Evolutionary conservation across 1,140 invertebrate species (phyloP), one percentile per base, ranked within the genome.

Genomic region (Anoplophora glabripennis): DNA sequence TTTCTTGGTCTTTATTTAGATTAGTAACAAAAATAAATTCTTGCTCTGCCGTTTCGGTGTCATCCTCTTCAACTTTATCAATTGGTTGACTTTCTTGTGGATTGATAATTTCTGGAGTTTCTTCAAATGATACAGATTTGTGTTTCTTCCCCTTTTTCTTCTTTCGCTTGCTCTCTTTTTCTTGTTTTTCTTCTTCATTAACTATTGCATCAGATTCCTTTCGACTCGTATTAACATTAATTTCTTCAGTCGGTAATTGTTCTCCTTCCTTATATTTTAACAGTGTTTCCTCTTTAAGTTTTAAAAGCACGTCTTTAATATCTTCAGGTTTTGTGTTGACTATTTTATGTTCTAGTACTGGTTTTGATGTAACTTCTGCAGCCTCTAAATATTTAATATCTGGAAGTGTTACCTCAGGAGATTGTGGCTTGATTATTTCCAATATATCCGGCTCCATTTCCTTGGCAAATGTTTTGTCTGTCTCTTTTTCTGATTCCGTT

Each of bases 51-150:
- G 55, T 49, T 57, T 69, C 68, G 7, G 57, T 49, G 33, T 53
- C 47, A 37, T 58, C 59, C 34, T 64, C 61, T 47, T 47, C 48
- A 7, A 49, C 12, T 49, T 60, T 36, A 11, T 14, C 10, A 17
- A 35, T 33, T 36, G 60, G 42, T 21, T 14, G 40, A 28, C 12
- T 44, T 33, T 59, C 53, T 44, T 61, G 48, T n/a, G 62, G 46
- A 15, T 62, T 61, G 35, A 71, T 69, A 45, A 71, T 66, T 41
- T 68, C 59, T 18, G 67, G 67, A 14, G 55, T 51, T 55, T 69
- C 69, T 57, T 71, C 69, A 55, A 71, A 71, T 12, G 69, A 65
- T 28, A 71, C 69, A 17, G 69, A 68, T 63, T 71, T 71, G 12
- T 60, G 59, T 49, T 69, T 69, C 44, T 67, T 64, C 7, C 61